Conservation (phyloP, 2,113 vertebrate species). For the Cygnus buccinator region DNA sequence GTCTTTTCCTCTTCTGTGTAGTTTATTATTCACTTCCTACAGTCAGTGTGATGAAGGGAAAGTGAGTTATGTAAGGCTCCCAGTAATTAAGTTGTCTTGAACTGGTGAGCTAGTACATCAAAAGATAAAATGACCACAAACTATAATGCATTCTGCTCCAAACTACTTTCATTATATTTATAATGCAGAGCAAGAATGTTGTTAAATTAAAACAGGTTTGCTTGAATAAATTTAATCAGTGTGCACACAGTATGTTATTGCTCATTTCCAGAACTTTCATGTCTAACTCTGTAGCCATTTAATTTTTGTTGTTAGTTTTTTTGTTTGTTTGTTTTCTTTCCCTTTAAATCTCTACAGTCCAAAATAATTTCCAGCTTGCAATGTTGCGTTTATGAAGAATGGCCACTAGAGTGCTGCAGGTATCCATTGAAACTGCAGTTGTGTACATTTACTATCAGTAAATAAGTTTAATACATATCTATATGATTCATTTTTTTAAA, state of each 20-base stretch:
- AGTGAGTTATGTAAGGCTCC: background rate
- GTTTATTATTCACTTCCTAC: background rate
- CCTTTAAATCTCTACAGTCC: background rate
- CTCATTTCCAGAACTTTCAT: background rate
- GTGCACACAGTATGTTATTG: background rate
- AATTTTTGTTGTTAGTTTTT: background rate
- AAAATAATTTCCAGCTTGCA: background rate
- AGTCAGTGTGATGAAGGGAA: background rate
- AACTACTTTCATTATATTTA: background rate
- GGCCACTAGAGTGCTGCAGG: slow-evolving; percentile 86
- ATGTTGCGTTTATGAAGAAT: slow-evolving; percentile 73
- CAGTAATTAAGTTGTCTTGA: slow-evolving; percentile 26
- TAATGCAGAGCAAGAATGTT: background rate
- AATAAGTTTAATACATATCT: background rate
- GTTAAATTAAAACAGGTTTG: slow-evolving; percentile 24
- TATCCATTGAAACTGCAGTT: slow-evolving; percentile 58
- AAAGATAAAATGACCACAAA: slow-evolving; percentile 16
- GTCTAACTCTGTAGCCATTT: background rate
- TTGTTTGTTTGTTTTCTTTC: background rate
- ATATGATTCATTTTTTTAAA: background rate
- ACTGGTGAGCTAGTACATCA: background rate
- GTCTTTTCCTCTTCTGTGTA: background rate
- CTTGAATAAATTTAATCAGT: slow-evolving; percentile 21
- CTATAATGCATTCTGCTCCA: background rate
- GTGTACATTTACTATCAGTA: background rate